phyloP scores from a whole-genome alignment of 1,140 invertebrate species.

The Drosophila setifemur region DNA sequence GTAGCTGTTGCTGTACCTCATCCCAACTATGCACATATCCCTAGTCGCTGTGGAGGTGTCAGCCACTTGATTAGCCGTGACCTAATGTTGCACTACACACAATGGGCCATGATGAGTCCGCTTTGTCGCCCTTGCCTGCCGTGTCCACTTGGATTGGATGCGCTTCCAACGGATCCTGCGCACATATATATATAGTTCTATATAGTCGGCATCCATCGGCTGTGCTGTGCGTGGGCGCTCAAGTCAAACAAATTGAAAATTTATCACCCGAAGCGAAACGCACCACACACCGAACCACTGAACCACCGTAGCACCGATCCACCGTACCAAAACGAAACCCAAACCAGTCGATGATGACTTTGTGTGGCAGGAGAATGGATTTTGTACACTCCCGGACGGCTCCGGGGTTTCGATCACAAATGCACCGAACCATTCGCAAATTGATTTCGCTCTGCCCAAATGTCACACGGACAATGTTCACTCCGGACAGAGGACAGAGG shows the following conservation, averaged over 20 bases:
- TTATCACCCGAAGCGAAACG: conserved; percentile 60
- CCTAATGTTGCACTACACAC: conserved; percentile 78
- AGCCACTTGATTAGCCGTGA: conserved; percentile 60
- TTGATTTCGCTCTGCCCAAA: conserved; percentile 59
- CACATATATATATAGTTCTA: not conserved
- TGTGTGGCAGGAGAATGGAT: conserved; percentile 64
- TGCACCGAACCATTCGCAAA: conserved; percentile 68
- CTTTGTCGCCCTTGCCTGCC: conserved; percentile 48
- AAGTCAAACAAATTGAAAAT: conserved; percentile 79
- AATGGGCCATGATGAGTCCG: conserved; percentile 63
- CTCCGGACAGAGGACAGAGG: no score
- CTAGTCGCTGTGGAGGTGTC: not conserved
- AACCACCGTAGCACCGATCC: no score
- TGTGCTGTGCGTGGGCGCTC: conserved; percentile 49
- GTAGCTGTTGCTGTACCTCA: not conserved
- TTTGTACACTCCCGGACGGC: conserved; percentile 79
- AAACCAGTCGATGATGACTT: conserved; percentile 56
- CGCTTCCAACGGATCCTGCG: conserved; percentile 55
- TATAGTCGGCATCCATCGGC: not conserved
- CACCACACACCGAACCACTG: conserved; percentile 7
- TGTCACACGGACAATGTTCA: conserved; percentile 40
- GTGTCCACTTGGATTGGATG: conserved; percentile 65
- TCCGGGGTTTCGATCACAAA: conserved; percentile 13
- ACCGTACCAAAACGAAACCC: not conserved
- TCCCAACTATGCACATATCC: not conserved